phyloP scores from a whole-genome alignment of 2,113 vertebrate genomes.

The Gambusia affinis region DNA sequence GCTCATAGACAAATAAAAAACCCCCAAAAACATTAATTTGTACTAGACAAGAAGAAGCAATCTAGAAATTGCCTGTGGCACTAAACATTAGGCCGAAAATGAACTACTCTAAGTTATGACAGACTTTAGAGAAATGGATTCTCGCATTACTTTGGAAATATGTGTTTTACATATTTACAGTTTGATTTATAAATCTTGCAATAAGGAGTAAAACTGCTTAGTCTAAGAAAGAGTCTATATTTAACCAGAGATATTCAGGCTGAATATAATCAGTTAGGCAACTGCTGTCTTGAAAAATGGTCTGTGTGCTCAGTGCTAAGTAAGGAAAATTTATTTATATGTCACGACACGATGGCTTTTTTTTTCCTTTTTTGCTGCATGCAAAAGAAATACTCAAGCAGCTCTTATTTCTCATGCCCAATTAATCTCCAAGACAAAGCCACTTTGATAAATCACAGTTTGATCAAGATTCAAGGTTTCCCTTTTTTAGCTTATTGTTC shows the following conservation, averaged over 20 bases:
- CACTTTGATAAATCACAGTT: not conserved
- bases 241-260: not conserved
- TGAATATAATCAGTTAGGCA: not conserved
- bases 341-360: not conserved
- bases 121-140: not conserved
- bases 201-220: constrained; percentile 2
- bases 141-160: not conserved
- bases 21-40: not conserved
- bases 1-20: not conserved
- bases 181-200: not conserved
- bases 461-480: not conserved
- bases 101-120: not conserved
- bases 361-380: not conserved
- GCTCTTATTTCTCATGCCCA: not conserved
- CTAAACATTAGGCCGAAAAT: not conserved
- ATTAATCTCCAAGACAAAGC: not conserved
- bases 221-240: not conserved
- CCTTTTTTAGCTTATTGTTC: not conserved
- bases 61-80: not conserved
- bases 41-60: not conserved
- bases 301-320: not conserved
- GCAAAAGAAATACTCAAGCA: not conserved
- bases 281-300: not conserved
- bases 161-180: constrained; percentile 2
- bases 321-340: not conserved